These are phyloP conservation scores for Criorhina ranunculi DNA, from an alignment of 2,888 invertebrate species.

Conservation along the genomic window DNA sequence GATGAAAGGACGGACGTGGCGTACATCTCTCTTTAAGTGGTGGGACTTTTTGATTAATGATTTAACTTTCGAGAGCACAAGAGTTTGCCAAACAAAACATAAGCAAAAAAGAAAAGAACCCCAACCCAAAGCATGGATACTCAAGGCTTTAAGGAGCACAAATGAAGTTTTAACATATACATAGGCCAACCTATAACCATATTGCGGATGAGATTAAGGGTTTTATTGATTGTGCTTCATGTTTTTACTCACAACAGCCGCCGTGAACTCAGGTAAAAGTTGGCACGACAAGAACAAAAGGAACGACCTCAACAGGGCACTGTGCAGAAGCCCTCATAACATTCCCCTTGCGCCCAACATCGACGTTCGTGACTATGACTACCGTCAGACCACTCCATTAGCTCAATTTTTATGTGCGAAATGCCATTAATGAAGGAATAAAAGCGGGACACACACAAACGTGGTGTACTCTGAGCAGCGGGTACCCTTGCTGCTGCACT, in stretches of 20 bases:
- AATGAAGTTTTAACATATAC: constrained; percentile 32
- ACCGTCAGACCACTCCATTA: constrained; percentile 57
- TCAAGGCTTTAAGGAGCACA: constrained; percentile 39
- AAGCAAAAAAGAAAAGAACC: constrained; percentile 1
- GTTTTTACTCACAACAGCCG: neutral
- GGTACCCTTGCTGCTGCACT: constrained; percentile 32
- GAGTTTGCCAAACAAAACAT: constrained; percentile 17
- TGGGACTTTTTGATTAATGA: constrained; percentile 69
- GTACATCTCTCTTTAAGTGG: constrained; percentile 28
- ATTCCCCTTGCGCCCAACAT: too few relatives aligned
- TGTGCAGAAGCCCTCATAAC: neutral
- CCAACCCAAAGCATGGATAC: constrained; percentile 41
- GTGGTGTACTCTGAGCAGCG: neutral
- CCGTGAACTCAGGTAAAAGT: constrained; percentile 5
- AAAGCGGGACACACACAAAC: constrained; percentile 18
- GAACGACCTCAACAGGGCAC: constrained; percentile 16
- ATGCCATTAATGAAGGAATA: constrained; percentile 57
- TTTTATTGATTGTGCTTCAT: constrained; percentile 68
- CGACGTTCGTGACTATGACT: neutral
- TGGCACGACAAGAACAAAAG: constrained; percentile 38
- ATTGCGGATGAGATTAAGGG: constrained; percentile 64
- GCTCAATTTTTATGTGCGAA: constrained; percentile 49
- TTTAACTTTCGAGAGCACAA: constrained; percentile 54
- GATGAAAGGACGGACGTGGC: neutral
- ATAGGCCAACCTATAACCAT: constrained; percentile 40